These are phyloP conservation scores for Phaethon lepturus DNA, from an alignment of 2,113 vertebrate genomes.

Conservation along the genomic window DNA sequence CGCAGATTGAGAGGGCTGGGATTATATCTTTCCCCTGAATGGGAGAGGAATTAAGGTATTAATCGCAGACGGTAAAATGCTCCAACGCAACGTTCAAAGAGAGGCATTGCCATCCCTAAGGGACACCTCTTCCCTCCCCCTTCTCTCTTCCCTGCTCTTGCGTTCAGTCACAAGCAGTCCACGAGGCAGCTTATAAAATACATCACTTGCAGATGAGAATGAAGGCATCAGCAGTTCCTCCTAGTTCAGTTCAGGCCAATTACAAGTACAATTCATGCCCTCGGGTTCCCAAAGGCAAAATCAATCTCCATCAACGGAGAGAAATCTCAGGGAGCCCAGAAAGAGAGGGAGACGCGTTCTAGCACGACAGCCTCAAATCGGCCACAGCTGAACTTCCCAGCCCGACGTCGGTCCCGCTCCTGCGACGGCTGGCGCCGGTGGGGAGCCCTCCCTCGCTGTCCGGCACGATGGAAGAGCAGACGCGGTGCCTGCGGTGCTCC, in stretches of 20 bases:
- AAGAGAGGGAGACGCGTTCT: conserved; percentile 22
- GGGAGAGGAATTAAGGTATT: not conserved
- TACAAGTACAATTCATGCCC: conserved; percentile 65
- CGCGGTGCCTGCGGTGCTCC: not conserved
- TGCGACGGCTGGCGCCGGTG: not conserved
- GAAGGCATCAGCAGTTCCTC: conserved; percentile 73
- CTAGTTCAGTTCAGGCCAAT: conserved; percentile 70
- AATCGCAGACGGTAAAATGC: not conserved
- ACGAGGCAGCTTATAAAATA: conserved; percentile 25
- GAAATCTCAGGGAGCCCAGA: conserved; percentile 42
- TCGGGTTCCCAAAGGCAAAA: conserved; percentile 70
- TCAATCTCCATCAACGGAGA: conserved; percentile 66
- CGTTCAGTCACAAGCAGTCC: not conserved
- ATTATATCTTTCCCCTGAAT: not conserved
- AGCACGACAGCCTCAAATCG: conserved; percentile 6
- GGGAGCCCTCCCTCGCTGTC: not conserved
- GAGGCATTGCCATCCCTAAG: not conserved
- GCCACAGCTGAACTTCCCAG: not conserved
- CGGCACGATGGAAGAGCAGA: rapidly evolving
- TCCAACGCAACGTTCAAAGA: not conserved
- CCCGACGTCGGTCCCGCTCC: not conserved
- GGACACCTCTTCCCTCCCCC: not conserved
- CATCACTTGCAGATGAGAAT: conserved; percentile 28
- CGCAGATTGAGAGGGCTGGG: not conserved
- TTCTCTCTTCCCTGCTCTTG: not conserved